phyloP scores from a whole-genome alignment of 2,888 invertebrate genomes.

The Melolontha melolontha region DNA sequence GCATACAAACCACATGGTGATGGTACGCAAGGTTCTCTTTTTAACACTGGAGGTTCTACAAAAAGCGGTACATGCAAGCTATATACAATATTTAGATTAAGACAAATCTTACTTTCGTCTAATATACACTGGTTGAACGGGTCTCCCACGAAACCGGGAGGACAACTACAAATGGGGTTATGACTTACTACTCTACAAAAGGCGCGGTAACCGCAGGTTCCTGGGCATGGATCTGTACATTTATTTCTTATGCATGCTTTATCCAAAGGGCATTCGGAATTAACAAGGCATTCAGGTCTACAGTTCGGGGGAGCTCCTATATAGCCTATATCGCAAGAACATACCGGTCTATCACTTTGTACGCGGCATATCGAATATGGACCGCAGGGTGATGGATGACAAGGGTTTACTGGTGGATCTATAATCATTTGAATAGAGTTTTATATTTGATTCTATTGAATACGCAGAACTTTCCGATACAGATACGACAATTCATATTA shows the following conservation, averaged over 20 bases:
- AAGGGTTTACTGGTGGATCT: conserved; percentile 72
- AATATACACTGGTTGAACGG: conserved; percentile 79
- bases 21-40: conserved; percentile 73
- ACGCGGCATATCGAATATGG: conserved; percentile 81
- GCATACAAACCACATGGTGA: conserved; percentile 84
- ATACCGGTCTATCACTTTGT: conserved; percentile 79
- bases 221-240: conserved; percentile 82
- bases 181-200: conserved; percentile 84
- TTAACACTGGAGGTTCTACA: conserved; percentile 55
- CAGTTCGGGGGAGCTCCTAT: conserved; percentile 82
- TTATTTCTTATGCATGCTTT: conserved; percentile 83
- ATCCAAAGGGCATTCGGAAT: conserved; percentile 81
- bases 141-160: conserved; percentile 78
- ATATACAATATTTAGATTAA: conserved; percentile 15
- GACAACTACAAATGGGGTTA: conserved; percentile 83
- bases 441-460: conserved; percentile 1
- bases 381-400: conserved; percentile 83
- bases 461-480: background rate
- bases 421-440: conserved; percentile 46
- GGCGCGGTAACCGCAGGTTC: conserved; percentile 82
- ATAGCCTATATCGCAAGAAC: conserved; percentile 80
- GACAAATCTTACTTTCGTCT: conserved; percentile 71
- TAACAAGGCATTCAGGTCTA: conserved; percentile 82
- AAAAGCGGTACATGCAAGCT: conserved; percentile 47
- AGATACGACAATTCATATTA: background rate